Base-by-base conservation (phyloP, 2,113 vertebrate species). In the Butorides virescens region DNA sequence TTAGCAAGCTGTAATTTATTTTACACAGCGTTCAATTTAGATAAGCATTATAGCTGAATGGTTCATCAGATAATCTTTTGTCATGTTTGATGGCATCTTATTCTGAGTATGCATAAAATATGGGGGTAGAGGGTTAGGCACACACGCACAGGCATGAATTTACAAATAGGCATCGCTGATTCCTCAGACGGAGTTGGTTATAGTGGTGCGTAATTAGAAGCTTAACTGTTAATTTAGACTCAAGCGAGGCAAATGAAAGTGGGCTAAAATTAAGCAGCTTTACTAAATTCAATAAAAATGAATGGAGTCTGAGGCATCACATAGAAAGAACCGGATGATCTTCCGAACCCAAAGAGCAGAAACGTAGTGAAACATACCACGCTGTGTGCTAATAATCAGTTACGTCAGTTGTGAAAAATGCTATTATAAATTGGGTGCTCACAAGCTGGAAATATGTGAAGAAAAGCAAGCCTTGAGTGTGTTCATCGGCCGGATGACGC, bases 21-120 rank as follows among this genome's bases (percentile, higher is more conserved):
- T 92, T 68, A 86, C n/a, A 37, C 29, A 59, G 50, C 11, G 1
- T 66, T 94, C 62, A 92, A 79, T 95, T 88, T 82, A 90, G 76
- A 86, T 88, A 92, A 80, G 71, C 65, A 18, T 72, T 92, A 80
- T 34, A 86, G 72, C 39, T 86, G 68, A 91, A 94, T 92, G 65
- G 52, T 67, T 89, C 89, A 77, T 95, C 91, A 91, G 49, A 72
- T 92, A 85, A 81, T 84, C 73, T 92, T 91, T 59, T 91, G 72
- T 92, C 73, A 53, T 61, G 39, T 95, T 86, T 85, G 83, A 92
- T 91, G 88, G 62, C 80, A 85, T 92, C 86, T 93, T 72, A 52
- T 82, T 81, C 72, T 58, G n/a, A 39, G 22, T 59, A 68, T 1
- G 5, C 65, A 74, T 82, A 85, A 96, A 89, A 91, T 91, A 72